These are phyloP conservation scores for Vulpes ferrilata DNA, from an alignment of 2,113 vertebrate genomes.

Conservation along the genomic window DNA sequence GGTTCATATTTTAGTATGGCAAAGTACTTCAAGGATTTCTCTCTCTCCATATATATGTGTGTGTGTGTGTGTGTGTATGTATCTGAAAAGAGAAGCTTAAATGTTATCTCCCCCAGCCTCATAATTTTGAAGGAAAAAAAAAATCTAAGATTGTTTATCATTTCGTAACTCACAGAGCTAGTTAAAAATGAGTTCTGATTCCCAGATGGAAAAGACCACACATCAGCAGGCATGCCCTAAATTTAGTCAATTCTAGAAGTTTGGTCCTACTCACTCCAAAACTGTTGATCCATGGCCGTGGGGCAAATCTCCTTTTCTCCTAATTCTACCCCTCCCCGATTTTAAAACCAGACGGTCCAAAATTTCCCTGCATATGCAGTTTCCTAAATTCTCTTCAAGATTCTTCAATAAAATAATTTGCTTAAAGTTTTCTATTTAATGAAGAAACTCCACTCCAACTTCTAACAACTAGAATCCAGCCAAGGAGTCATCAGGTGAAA, in stretches of 20 bases:
- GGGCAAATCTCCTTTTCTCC: not conserved
- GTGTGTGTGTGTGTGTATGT: not conserved
- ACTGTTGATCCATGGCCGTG: too few species aligned
- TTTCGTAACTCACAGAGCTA: not conserved
- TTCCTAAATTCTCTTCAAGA: not conserved
- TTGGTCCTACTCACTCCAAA: not conserved
- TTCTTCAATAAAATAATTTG: constrained; percentile 50
- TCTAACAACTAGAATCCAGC: constrained; percentile 31
- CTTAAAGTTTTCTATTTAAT: constrained; percentile 56
- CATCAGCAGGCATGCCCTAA: fast-evolving
- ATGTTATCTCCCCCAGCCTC: not conserved
- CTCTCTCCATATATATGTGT: too few species aligned
- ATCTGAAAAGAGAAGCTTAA: not conserved
- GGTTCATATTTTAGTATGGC: not conserved
- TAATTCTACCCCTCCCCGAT: not conserved
- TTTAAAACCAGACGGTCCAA: not conserved
- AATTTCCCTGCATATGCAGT: not conserved
- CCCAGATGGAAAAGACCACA: not conserved
- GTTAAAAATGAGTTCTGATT: not conserved
- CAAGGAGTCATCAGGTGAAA: constrained; percentile 66
- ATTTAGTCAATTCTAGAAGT: not conserved
- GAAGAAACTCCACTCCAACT: constrained; percentile 62
- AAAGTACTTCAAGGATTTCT: not conserved
- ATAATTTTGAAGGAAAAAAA: not conserved
- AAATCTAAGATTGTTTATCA: not conserved